Percentiles rank a stretch among this genome's conserved stretches.
Evolutionary conservation across 2,888 invertebrate species (phyloP).

Genomic region (Acronicta psi): DNA sequence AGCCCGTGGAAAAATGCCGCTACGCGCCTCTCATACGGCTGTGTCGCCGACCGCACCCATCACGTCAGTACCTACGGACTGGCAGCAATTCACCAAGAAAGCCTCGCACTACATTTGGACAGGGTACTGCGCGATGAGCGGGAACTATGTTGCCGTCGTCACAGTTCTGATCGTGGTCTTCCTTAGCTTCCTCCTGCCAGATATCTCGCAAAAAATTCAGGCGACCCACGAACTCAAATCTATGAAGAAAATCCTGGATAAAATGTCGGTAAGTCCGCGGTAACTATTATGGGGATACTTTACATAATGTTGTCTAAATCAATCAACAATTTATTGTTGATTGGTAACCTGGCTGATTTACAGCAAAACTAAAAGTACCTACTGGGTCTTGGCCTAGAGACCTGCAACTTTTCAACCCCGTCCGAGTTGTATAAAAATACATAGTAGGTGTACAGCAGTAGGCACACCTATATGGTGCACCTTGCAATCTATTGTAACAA

Average conservation of each 20-base stretch:
- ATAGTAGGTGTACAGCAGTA: no score
- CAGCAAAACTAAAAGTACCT: no score
- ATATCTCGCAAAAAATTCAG: constrained; percentile 70
- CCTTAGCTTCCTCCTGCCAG: constrained; percentile 71
- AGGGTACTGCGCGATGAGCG: constrained; percentile 55
- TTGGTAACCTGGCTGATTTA: no score
- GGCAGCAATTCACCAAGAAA: constrained; percentile 33
- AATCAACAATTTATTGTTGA: no score
- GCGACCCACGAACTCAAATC: constrained; percentile 68
- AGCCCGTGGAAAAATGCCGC: constrained; percentile 7
- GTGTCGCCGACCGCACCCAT: not conserved
- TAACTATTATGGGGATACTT: not conserved
- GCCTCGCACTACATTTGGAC: constrained; percentile 53
- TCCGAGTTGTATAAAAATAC: no score
- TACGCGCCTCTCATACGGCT: not conserved
- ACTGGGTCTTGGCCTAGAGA: no score
- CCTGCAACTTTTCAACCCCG: no score
- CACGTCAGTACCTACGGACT: constrained; percentile 4
- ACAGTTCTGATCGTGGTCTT: constrained; percentile 68
- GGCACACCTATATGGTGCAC: no score
- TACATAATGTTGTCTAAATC: no score
- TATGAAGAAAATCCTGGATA: constrained; percentile 69
- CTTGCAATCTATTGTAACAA: no score
- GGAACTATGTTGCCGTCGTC: constrained; percentile 63
- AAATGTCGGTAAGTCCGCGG: constrained; percentile 68